Evolutionary conservation across 1,140 invertebrate genomes (phyloP), one percentile per base, ranked within the genome.

Genomic region (Heliothis subflexa): DNA sequence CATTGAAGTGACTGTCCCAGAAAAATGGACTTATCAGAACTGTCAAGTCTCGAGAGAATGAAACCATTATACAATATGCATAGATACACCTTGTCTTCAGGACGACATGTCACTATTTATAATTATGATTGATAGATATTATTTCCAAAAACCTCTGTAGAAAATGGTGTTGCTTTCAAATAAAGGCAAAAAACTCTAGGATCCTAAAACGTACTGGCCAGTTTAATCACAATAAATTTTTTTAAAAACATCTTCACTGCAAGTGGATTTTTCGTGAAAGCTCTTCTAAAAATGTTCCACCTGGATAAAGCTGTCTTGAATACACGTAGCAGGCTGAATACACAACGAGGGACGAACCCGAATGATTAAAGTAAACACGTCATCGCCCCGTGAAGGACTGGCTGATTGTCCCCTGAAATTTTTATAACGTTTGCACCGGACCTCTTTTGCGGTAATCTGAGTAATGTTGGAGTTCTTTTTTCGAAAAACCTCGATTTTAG

Each of bases 311-410:
- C 71, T 61, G 59, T 73, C 71, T 71, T 14, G 40, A n/a, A 40
- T 47, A 2, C 28, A 7, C 40, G 7, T 54, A 73, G 54, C 54
- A 21, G 57, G 71, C 25, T 73, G 71, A 75, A 80, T 70, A 75
- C 28, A 80, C 62, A 75, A 80, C 62, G 55, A 75, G 47, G 71
- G 52, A 45, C 62, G 21, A 45, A 68, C 64, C 71, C 40, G 71
- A 75, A 80, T 80, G 64, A 80, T 80, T 75, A 66, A 80, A 75
- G 72, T 75, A 80, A 80, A 80, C 71, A 75, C 64, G 64, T 54
- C 72, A 74, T 79, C 49, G 21, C 78, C 70, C 33, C 18, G 40
- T 25, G 50, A 50, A 55, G 72, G 71, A 18, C 59, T 40, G 54
- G 68, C 70, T 78, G 68, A 78, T 78, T 78, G 70, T 73, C 21